These are phyloP conservation scores for Planococcus citri DNA, from an alignment of 1,140 invertebrate genomes.

Conservation along the genomic window DNA sequence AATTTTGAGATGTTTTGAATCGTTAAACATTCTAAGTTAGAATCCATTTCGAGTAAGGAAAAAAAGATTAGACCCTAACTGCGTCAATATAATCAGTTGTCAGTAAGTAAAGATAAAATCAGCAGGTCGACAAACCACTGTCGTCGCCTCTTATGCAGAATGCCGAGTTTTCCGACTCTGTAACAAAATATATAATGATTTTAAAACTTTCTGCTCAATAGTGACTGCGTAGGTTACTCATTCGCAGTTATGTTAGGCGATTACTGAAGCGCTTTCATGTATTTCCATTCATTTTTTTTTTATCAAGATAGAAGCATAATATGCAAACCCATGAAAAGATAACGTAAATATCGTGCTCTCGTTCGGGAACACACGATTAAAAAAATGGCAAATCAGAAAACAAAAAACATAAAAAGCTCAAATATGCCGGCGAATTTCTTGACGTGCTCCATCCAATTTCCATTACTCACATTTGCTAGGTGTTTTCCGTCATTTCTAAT, in stretches of 20 bases:
- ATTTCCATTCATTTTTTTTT: slow-evolving; percentile 12
- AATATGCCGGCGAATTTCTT: too few relatives aligned
- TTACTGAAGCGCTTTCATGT: background rate
- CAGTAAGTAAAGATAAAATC: background rate
- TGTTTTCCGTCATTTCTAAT: too few relatives aligned
- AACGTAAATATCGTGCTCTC: too few relatives aligned
- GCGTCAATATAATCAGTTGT: slow-evolving; percentile 1
- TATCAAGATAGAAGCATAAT: too few relatives aligned
- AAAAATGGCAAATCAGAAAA: background rate
- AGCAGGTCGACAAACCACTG: background rate
- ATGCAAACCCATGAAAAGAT: too few relatives aligned
- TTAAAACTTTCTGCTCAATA: background rate
- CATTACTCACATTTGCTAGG: too few relatives aligned
- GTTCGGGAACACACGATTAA: too few relatives aligned
- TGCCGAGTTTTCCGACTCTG: background rate
- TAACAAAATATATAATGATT: slow-evolving; percentile 6
- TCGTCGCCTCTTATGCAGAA: background rate
- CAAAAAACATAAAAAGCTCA: background rate
- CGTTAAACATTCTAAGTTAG: slow-evolving; percentile 13
- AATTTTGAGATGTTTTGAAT: slow-evolving; percentile 14
- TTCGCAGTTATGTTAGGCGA: slow-evolving; percentile 4
- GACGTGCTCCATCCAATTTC: too few relatives aligned
- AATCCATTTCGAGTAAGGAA: background rate
- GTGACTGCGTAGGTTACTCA: slow-evolving; percentile 2
- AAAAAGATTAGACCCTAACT: background rate